phyloP scores from a whole-genome alignment of 64 coral and sea anemone genomes.

The Porites lutea region DNA sequence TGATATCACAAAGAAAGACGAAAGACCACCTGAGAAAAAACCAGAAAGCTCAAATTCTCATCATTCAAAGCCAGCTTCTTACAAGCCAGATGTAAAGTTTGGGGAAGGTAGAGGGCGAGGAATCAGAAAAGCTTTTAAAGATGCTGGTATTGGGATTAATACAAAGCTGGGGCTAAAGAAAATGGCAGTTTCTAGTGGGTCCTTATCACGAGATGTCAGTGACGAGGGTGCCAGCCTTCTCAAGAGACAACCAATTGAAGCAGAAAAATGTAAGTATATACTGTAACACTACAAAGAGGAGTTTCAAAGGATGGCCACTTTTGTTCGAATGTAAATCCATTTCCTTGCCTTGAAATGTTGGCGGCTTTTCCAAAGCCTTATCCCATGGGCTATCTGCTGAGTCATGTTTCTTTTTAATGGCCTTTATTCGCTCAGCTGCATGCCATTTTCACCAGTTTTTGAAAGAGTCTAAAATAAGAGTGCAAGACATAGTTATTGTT shows the following conservation, averaged over 20 bases:
- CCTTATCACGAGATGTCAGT: constrained; percentile 72
- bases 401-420: too few relatives aligned
- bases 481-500: too few relatives aligned
- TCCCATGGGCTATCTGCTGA: too few relatives aligned
- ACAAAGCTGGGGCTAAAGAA: constrained; percentile 28
- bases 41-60: background rate
- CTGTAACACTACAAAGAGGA: too few relatives aligned
- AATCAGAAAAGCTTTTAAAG: constrained; percentile 19
- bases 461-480: too few relatives aligned
- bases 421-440: too few relatives aligned
- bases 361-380: too few relatives aligned
- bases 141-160: constrained; percentile 49
- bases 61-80: background rate
- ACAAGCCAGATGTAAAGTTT: background rate
- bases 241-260: constrained; percentile 58
- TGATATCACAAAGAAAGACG: background rate
- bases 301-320: too few relatives aligned
- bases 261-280: constrained; percentile 73
- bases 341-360: too few relatives aligned
- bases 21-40: background rate
- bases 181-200: constrained; percentile 41
- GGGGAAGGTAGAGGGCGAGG: background rate
- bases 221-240: constrained; percentile 75
- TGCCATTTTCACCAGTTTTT: too few relatives aligned
- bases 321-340: too few relatives aligned